Base-by-base conservation (phyloP, 2,113 vertebrate genomes). In the Machaerirhynchus nigripectus region DNA sequence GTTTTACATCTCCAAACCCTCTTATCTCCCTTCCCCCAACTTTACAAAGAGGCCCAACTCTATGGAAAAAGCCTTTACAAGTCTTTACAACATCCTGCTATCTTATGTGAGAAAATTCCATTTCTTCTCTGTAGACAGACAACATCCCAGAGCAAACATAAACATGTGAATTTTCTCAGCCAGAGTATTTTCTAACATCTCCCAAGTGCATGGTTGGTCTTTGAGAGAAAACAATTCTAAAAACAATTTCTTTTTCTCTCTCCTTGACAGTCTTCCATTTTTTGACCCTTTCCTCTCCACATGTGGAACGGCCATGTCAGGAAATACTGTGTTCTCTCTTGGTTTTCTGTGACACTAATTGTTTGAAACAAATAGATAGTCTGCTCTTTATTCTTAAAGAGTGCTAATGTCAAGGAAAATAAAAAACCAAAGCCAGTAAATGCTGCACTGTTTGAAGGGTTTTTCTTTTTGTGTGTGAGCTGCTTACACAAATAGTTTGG, bases 301-400 rank as follows among this genome's bases (percentile, higher is more conserved):
- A 37, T 0, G 0, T 17, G 17, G 37, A 69, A 42, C 0, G 2
- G 13, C 27, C 14, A 0, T 23, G 18, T 23, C 75, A 30, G 37
- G 78, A 75, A 82, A 52, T 27, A 27, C 13, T 19, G 13, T 33
- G 22, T 49, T 84, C 24, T 57, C 8, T 75, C 69, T 16, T 55
- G 30, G 39, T 46, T 82, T 46, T 76, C 67, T 46, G 30, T 47
- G 31, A 17, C 37, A 19, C 11, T 56, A 40, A 37, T 22, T 83
- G 35, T 59, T 63, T 68, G 56, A 63, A 84, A 74, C 46, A 74
- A 75, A 35, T 5, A 71, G 42, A 39, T 3, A 69, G 15, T 67
- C 60, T 90, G 39, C 28, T 76, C 13, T 46, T 75, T 71, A 31
- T 20, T 79, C 44, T 33, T 85, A 11, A 82, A 53, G 93, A 47